Evolutionary conservation across 2,888 invertebrate species (phyloP).

Genomic region (Furcula furcula): DNA sequence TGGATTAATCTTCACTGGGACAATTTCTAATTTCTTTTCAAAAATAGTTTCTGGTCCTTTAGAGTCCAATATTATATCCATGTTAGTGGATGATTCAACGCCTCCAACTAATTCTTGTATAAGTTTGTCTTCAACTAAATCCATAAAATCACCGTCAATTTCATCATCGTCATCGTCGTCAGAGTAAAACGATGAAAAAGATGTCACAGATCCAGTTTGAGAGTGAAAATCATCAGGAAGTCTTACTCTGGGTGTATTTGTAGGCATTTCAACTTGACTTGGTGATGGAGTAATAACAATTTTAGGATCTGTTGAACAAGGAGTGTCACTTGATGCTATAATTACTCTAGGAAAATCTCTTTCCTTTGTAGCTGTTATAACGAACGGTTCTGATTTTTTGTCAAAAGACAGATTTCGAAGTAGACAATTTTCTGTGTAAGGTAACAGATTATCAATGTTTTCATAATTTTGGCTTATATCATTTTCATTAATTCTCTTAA

Average conservation of each 20-base stretch:
- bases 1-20: constrained; percentile 67
- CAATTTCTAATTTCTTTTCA: constrained; percentile 69
- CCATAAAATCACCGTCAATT: constrained; percentile 47
- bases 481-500: constrained; percentile 45
- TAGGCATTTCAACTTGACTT: constrained; percentile 52
- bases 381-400: constrained; percentile 32
- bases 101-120: constrained; percentile 72
- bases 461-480: constrained; percentile 52
- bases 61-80: constrained; percentile 59
- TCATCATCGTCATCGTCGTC: constrained; percentile 60
- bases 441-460: constrained; percentile 59
- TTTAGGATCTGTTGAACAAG: constrained; percentile 79
- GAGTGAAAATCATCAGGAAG: constrained; percentile 73
- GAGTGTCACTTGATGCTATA: constrained; percentile 71
- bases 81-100: constrained; percentile 64
- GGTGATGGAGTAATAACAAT: constrained; percentile 83
- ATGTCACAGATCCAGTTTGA: constrained; percentile 53
- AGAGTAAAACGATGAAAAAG: constrained; percentile 65
- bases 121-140: constrained; percentile 68
- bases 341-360: constrained; percentile 74
- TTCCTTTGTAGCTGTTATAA: constrained; percentile 34
- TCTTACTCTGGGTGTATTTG: constrained; percentile 74
- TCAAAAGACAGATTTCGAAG: constrained; percentile 48
- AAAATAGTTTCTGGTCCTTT: constrained; percentile 68
- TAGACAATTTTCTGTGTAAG: constrained; percentile 24